phyloP scores from a whole-genome alignment of 92 coral and sea anemone genomes.

The Muricea muricata region DNA sequence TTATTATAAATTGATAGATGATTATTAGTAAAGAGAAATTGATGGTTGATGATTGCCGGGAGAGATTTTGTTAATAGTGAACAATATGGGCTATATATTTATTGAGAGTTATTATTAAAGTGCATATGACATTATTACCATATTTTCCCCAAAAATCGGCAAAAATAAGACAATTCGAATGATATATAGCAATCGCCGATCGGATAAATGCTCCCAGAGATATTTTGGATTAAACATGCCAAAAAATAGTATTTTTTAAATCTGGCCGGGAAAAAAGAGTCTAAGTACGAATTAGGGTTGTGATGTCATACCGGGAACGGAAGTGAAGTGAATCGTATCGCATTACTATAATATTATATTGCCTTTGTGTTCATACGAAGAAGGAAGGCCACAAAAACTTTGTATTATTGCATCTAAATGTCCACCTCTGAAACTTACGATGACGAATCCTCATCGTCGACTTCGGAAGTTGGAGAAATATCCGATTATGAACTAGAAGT shows the following conservation, averaged over 20 bases:
- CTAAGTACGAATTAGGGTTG: background rate
- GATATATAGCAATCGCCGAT: background rate
- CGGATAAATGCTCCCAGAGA: background rate
- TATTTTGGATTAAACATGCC: background rate
- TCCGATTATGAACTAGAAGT: constrained; percentile 10
- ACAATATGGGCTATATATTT: too few species aligned
- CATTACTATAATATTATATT: background rate
- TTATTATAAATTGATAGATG: too few species aligned
- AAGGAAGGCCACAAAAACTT: background rate
- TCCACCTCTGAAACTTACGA: background rate
- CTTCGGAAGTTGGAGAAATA: background rate
- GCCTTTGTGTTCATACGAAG: background rate
- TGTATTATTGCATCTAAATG: background rate
- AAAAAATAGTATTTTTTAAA: background rate
- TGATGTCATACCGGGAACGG: background rate
- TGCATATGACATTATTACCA: constrained; percentile 1
- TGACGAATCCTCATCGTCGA: background rate
- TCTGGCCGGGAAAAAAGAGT: background rate
- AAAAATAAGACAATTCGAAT: background rate
- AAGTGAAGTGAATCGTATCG: background rate
- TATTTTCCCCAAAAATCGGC: background rate
- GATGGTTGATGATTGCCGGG: too few species aligned
- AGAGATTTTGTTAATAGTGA: too few species aligned
- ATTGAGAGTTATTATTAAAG: background rate
- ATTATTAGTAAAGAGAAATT: too few species aligned